Conservation (phyloP, 2,113 vertebrate genomes). For the Syrrhaptes paradoxus region DNA sequence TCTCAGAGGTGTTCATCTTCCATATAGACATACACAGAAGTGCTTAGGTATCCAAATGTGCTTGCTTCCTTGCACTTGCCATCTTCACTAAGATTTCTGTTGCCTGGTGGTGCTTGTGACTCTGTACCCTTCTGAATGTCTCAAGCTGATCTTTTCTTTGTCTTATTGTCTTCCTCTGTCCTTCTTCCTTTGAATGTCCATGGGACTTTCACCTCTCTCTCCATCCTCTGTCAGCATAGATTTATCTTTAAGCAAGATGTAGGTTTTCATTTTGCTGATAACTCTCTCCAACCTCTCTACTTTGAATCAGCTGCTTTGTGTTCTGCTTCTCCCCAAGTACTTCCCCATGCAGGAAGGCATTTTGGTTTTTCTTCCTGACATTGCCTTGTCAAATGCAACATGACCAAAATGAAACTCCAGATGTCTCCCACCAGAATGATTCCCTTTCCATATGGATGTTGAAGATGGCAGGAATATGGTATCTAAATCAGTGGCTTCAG, state of each 20-base stretch:
- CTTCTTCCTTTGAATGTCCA: background rate
- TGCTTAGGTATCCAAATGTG: background rate
- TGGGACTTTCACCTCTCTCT: background rate
- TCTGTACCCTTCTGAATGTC: background rate
- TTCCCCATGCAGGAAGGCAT: background rate
- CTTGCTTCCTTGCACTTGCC: background rate
- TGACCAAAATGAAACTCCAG: background rate
- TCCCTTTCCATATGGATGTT: background rate
- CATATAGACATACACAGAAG: background rate
- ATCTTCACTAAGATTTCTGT: background rate
- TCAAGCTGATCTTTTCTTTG: background rate
- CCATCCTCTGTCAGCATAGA: background rate
- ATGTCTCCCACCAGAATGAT: background rate
- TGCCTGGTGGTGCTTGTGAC: background rate
- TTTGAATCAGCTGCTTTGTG: background rate
- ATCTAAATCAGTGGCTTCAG: background rate
- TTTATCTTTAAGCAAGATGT: background rate
- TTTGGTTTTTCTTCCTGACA: background rate
- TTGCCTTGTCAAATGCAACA: background rate
- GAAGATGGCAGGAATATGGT: background rate
- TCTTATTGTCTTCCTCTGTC: background rate
- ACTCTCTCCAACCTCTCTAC: background rate
- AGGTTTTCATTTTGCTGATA: background rate
- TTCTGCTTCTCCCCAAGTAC: background rate
- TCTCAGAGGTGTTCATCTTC: background rate